These are phyloP conservation scores for Leptodactylus fuscus DNA, from an alignment of 2,113 vertebrate species.

Conservation along the genomic window DNA sequence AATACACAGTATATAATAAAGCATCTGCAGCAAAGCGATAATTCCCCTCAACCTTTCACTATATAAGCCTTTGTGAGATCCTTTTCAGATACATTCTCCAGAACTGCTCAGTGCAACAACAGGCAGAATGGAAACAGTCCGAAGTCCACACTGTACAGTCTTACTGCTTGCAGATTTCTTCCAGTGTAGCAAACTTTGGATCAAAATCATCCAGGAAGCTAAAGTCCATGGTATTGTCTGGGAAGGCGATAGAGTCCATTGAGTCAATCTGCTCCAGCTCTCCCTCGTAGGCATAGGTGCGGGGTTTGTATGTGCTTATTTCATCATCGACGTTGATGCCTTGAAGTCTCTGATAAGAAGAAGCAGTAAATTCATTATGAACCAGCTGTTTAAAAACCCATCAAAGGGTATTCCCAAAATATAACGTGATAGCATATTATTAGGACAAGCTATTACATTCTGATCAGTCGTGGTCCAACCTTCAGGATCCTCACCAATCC, in stretches of 20 bases:
- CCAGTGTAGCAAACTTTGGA: constrained; percentile 69
- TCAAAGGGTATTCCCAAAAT: too few species aligned
- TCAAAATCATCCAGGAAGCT: constrained; percentile 72
- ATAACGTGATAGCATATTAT: too few species aligned
- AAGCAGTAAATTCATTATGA: constrained; percentile 34
- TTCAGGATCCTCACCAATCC: background rate
- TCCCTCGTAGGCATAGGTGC: constrained; percentile 73
- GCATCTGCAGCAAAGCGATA: constrained; percentile 18
- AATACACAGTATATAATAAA: constrained; percentile 25
- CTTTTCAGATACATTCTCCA: constrained; percentile 7
- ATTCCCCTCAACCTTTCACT: background rate
- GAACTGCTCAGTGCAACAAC: constrained; percentile 1
- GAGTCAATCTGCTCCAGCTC: constrained; percentile 60
- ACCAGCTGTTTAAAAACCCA: too few species aligned
- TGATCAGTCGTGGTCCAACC: too few species aligned
- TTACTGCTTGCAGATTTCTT: constrained; percentile 62
- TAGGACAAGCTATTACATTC: too few species aligned
- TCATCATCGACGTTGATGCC: background rate
- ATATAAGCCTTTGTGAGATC: constrained; percentile 11
- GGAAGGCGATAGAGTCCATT: constrained; percentile 66
- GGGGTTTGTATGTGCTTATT: constrained; percentile 49
- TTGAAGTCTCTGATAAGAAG: constrained; percentile 68
- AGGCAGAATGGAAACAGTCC: constrained; percentile 2
- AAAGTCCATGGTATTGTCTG: constrained; percentile 56
- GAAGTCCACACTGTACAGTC: background rate